Conservation (phyloP, 2,113 vertebrate species). For the Pimephales promelas region DNA sequence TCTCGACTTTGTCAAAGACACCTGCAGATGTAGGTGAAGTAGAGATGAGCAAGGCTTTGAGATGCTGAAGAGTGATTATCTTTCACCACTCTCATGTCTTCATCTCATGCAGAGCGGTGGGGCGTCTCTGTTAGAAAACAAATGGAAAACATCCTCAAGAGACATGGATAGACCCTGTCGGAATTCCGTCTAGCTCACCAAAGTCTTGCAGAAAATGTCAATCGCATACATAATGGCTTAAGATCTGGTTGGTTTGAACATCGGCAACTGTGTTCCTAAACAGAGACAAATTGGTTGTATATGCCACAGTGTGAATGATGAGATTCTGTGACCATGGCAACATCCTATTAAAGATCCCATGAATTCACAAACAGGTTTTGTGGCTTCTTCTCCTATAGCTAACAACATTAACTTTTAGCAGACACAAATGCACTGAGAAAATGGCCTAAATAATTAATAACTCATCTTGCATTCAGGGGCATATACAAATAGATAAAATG, state of each 20-base stretch:
- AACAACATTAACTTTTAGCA: not conserved
- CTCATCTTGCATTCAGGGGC: not conserved
- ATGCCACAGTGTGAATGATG: constrained; percentile 8
- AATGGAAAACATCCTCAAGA: constrained; percentile 57
- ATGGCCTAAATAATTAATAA: not conserved
- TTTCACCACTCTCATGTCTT: constrained; percentile 63
- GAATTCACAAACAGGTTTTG: not conserved
- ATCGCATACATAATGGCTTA: constrained; percentile 9
- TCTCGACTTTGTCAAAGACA: constrained; percentile 6
- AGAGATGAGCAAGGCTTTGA: constrained; percentile 53
- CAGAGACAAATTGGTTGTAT: constrained; percentile 16
- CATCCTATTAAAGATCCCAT: not conserved
- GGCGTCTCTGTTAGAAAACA: constrained; percentile 35
- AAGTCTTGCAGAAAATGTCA: constrained; percentile 22
- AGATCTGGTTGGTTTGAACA: not conserved
- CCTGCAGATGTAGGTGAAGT: not conserved
- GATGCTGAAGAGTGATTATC: constrained; percentile 60
- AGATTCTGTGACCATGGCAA: constrained; percentile 23
- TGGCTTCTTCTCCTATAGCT: not conserved
- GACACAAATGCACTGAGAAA: no score
- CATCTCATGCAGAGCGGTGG: constrained; percentile 45
- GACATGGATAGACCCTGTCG: constrained; percentile 33
- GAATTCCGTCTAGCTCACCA: constrained; percentile 57
- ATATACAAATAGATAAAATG: not conserved
- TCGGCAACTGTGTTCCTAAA: not conserved